phyloP scores from a whole-genome alignment of 2,797 vertebrate species.

The Epinephelus malabaricus region DNA sequence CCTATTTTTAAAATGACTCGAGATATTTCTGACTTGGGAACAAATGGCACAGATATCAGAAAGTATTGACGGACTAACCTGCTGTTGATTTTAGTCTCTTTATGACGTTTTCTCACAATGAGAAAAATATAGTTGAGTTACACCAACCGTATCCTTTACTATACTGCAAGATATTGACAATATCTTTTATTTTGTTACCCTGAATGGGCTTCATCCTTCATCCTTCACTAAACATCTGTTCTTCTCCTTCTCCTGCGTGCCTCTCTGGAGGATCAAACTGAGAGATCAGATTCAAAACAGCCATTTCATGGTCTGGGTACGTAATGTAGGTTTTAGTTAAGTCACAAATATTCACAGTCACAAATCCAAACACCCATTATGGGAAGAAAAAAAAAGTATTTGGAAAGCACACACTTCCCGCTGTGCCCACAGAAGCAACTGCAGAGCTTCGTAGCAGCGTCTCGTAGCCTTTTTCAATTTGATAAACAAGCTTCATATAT shows the following conservation, averaged over 20 bases:
- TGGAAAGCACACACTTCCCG: conserved; percentile 28
- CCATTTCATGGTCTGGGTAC: background rate
- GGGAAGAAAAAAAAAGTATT: background rate
- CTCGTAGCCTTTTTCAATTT: conserved; percentile 39
- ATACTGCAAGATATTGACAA: background rate
- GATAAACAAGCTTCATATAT: conserved; percentile 67
- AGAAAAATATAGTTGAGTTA: conserved; percentile 1
- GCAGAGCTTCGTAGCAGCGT: conserved; percentile 27
- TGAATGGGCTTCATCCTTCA: background rate
- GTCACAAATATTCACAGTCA: conserved; percentile 21
- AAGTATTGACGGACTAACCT: background rate
- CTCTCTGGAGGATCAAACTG: conserved; percentile 16
- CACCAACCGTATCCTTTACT: background rate
- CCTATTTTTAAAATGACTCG: background rate
- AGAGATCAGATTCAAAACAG: conserved; percentile 13
- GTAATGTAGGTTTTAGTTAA: conserved; percentile 10
- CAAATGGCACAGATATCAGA: background rate
- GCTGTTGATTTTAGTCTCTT: background rate
- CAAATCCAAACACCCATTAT: conserved; percentile 21
- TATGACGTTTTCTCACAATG: background rate
- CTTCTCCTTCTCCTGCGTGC: background rate
- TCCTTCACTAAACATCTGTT: conserved; percentile 17
- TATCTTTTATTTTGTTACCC: conserved; percentile 5
- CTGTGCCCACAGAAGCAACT: conserved; percentile 45
- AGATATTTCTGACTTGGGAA: background rate